Conservation (phyloP, 2,888 invertebrate species). For the Philonicus albiceps region DNA sequence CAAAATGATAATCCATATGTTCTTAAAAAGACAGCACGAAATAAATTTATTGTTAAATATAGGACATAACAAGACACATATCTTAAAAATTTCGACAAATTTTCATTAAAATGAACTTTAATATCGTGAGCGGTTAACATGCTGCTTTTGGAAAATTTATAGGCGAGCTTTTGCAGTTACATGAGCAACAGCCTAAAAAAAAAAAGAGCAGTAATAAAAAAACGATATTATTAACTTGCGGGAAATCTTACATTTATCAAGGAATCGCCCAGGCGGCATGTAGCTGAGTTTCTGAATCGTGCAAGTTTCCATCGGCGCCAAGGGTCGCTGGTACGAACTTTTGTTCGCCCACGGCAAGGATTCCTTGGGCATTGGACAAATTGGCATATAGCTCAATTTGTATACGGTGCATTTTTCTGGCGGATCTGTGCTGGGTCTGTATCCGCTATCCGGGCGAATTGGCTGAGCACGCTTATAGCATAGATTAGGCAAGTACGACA, state of each 20-base stretch:
- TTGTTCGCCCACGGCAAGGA: constrained; percentile 57
- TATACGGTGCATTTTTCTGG: constrained; percentile 67
- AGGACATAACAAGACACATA: background rate
- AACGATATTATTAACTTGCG: background rate
- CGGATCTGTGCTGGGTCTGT: constrained; percentile 47
- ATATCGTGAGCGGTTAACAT: background rate
- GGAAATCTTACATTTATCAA: background rate
- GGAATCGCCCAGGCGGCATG: constrained; percentile 64
- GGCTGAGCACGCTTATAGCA: constrained; percentile 49
- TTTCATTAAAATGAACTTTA: background rate
- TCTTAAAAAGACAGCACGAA: background rate
- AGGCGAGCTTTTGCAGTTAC: background rate
- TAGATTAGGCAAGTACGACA: constrained; percentile 58
- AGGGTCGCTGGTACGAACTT: constrained; percentile 55
- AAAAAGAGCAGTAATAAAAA: background rate
- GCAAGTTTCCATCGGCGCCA: constrained; percentile 61
- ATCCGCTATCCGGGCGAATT: constrained; percentile 34
- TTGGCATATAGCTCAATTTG: constrained; percentile 67
- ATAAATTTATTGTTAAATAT: background rate
- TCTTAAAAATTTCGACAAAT: background rate
- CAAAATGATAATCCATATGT: background rate
- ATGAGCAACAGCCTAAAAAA: background rate
- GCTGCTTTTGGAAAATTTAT: background rate
- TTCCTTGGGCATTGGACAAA: constrained; percentile 59
- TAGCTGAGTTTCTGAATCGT: constrained; percentile 73